Conservation (phyloP, 2,797 vertebrate species). For the Sebastes iracundus region DNA sequence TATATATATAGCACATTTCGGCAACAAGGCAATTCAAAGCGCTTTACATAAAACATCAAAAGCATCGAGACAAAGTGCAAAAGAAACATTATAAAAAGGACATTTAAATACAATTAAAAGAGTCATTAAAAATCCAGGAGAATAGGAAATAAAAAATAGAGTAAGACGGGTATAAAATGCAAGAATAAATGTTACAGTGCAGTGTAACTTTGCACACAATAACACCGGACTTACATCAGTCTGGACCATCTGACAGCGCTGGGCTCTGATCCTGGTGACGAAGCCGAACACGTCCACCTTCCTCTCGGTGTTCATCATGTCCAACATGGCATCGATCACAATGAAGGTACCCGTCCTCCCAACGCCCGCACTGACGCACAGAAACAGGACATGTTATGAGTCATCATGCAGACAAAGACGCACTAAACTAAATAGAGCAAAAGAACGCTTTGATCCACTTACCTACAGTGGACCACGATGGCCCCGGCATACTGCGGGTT, state of each 20-base stretch:
- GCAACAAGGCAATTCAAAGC: no score
- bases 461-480: slow-evolving; percentile 99
- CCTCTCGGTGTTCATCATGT: slow-evolving; percentile 94
- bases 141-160: no score
- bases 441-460: slow-evolving; percentile 3
- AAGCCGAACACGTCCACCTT: slow-evolving; percentile 98
- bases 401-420: not conserved
- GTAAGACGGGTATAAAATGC: no score
- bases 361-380: slow-evolving; percentile 89
- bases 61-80: no score
- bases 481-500: slow-evolving; percentile 95
- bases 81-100: no score
- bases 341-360: slow-evolving; percentile 97
- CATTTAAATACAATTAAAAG: no score
- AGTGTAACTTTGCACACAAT: no score
- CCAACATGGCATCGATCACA: slow-evolving; percentile 98
- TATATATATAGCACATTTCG: no score
- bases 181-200: no score
- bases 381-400: not conserved
- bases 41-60: no score
- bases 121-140: no score
- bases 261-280: slow-evolving; percentile 95
- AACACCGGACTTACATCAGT: slow-evolving; percentile 88
- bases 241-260: slow-evolving; percentile 99
- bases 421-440: not conserved